Conservation (phyloP, 2,888 invertebrate species). For the Maniola hyperantus region DNA sequence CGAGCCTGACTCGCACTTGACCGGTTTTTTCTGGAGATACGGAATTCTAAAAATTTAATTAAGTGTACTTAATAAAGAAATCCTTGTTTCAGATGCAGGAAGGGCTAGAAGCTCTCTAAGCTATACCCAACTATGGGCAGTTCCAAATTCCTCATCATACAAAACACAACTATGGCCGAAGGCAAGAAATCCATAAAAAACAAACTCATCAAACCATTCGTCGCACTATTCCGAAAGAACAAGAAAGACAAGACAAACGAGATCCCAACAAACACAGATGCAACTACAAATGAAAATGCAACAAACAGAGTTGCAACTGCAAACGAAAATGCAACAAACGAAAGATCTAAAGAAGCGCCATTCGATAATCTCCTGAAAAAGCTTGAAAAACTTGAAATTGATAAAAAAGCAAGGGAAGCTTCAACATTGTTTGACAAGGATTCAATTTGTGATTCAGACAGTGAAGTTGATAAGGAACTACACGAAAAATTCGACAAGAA, state of each 20-base stretch:
- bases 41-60: too few relatives aligned
- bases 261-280: conserved; percentile 38
- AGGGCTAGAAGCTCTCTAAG: conserved; percentile 15
- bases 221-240: conserved; percentile 43
- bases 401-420: conserved; percentile 4
- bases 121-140: conserved; percentile 57
- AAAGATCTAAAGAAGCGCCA: neutral
- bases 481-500: neutral
- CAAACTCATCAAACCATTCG: conserved; percentile 47
- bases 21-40: too few relatives aligned
- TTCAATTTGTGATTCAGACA: neutral
- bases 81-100: conserved; percentile 40
- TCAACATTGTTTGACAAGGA: neutral
- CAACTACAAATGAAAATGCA: neutral
- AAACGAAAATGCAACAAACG: neutral
- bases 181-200: conserved; percentile 59
- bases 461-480: neutral
- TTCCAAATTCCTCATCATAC: conserved; percentile 46
- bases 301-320: too few relatives aligned
- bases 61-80: too few relatives aligned
- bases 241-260: conserved; percentile 47
- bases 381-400: neutral
- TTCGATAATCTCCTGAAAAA: neutral
- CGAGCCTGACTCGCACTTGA: too few relatives aligned
- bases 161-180: conserved; percentile 55